A percentile compares a stretch with the other conserved stretches of the same genome.
These are phyloP conservation scores for Cottus gobio DNA, from an alignment of 2,113 vertebrate genomes.

Conservation along the genomic window DNA sequence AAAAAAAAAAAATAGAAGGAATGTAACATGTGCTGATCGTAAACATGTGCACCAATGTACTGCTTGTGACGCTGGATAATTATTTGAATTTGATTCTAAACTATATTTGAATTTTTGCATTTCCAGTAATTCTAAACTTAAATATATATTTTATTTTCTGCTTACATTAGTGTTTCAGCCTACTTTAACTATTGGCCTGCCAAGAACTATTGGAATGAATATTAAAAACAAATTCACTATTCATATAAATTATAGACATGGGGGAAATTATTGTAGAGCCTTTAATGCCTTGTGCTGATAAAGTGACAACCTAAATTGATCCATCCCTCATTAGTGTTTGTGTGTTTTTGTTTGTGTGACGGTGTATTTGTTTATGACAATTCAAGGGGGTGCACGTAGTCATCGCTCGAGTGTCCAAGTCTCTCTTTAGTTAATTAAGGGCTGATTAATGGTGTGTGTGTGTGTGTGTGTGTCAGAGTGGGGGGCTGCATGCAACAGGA, in stretches of 20 bases:
- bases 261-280: background rate
- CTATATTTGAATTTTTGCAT: background rate
- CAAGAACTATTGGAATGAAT: background rate
- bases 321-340: slow-evolving; percentile 44
- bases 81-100: background rate
- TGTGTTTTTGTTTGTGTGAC: slow-evolving; percentile 35
- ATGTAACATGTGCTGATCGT: background rate
- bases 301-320: slow-evolving; percentile 42
- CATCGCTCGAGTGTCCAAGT: slow-evolving; percentile 60
- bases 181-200: background rate
- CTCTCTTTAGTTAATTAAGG: slow-evolving; percentile 78
- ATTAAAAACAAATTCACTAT: background rate
- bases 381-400: slow-evolving; percentile 43
- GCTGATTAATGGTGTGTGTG: slow-evolving; percentile 75
- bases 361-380: slow-evolving; percentile 30
- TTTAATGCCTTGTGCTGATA: slow-evolving; percentile 15
- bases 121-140: background rate
- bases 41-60: background rate
- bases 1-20: background rate
- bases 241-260: background rate
- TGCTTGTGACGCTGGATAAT: too few relatives aligned
- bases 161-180: too few relatives aligned
- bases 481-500: slow-evolving; percentile 73
- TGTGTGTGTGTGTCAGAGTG: slow-evolving; percentile 25
- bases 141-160: too few relatives aligned